phyloP scores from a whole-genome alignment of 2,113 vertebrate species.

The Lamprologus tigripictilis region DNA sequence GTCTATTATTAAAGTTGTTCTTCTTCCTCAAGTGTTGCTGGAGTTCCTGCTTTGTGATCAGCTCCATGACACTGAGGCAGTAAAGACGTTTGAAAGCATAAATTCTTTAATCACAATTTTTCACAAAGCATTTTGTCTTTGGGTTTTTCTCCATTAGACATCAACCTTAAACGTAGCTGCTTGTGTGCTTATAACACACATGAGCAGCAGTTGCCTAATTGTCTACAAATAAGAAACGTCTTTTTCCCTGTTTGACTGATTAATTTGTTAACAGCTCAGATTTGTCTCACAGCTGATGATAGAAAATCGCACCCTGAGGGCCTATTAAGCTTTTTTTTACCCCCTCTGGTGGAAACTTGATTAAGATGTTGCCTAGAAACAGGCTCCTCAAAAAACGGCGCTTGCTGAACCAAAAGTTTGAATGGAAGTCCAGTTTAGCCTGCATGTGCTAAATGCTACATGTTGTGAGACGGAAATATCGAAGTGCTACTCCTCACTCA shows the following conservation, averaged over 20 bases:
- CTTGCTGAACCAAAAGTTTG: not conserved
- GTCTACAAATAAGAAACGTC: not conserved
- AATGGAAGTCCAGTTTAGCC: not conserved
- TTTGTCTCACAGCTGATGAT: constrained; percentile 14
- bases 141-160: not conserved
- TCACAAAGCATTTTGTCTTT: not conserved
- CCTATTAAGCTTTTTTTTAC: not conserved
- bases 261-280: constrained; percentile 15
- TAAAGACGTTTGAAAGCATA: not conserved
- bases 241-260: not conserved
- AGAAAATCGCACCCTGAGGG: not conserved
- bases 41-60: no score
- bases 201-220: not conserved
- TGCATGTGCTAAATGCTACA: not conserved
- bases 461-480: not conserved
- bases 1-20: no score
- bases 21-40: no score
- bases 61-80: not conserved
- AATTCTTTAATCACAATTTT: not conserved
- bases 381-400: not conserved
- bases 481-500: not conserved
- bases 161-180: not conserved
- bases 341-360: not conserved
- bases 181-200: not conserved
- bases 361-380: constrained; percentile 35